Percentiles rank a stretch among this genome's conserved stretches.
phyloP scores from a whole-genome alignment of 2,113 vertebrate genomes.

The Semnornis frantzii region DNA sequence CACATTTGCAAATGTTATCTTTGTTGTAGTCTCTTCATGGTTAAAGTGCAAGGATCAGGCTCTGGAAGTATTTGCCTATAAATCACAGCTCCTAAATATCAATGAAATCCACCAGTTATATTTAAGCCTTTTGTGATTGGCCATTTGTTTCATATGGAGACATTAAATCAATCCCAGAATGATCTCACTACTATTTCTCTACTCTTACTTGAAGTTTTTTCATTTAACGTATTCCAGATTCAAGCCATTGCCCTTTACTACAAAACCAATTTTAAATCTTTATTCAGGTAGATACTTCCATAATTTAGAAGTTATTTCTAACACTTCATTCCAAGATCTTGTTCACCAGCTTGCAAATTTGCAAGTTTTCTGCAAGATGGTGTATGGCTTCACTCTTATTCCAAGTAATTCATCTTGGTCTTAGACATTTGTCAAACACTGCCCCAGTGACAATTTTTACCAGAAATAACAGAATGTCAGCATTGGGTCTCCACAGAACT shows the following conservation, averaged over 20 bases:
- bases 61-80: background rate
- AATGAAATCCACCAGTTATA: background rate
- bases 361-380: background rate
- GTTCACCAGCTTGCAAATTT: background rate
- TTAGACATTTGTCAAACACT: background rate
- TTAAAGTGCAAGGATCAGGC: background rate
- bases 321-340: background rate
- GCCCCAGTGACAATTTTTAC: background rate
- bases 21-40: background rate
- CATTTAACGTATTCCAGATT: background rate
- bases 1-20: background rate
- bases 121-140: background rate
- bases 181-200: background rate
- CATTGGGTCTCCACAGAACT: background rate
- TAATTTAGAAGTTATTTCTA: background rate
- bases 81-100: background rate
- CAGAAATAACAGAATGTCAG: background rate
- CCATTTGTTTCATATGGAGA: background rate
- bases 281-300: background rate
- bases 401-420: background rate
- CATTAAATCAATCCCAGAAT: slow-evolving; percentile 27
- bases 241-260: background rate
- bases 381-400: background rate
- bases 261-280: background rate
- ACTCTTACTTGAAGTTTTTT: background rate